Evolutionary conservation across 2,888 invertebrate genomes (phyloP), one percentile per base, ranked within the genome.

Genomic region (Ectemnius cavifrons): DNA sequence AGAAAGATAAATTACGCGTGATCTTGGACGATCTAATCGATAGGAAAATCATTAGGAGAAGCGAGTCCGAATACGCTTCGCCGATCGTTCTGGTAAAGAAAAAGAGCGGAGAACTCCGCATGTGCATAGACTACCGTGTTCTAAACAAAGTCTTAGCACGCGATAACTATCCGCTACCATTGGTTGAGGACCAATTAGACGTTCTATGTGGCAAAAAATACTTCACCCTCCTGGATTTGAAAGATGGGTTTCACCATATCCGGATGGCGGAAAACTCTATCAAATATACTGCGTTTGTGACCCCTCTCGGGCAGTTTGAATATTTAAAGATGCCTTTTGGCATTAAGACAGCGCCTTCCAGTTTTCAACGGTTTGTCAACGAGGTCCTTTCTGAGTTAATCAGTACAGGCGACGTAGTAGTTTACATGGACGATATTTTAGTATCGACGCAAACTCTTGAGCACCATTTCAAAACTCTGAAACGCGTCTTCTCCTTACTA

Each of bases 351-450:
- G 68, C 62, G 0, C 68, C 62, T 11, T 18, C 47, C 5, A 20
- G n/a, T 1, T 68, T 68, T 47, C 68, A 63, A 28, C 37, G 58
- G 1, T 60, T 16, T 27, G 47, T 66, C 20, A 66, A 59, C 47
- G 16, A 23, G 47, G 23, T 59, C 27, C 16, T 60, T 2, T n/a
- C 0, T 2, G 16, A 20, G 8, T 47, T 49, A 6, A 59, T 28
- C 14, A 27, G 11, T 6, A 16, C 60, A 6, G 61, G 61, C 2
- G 59, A 47, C 20, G 23, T 59, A 4, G 46, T 18, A 0, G 47
- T 71, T 3, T 80, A 78, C 46, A 64, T 80, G 63, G 77, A 78
- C 20, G 78, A 78, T 58, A 58, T 77, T 6, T 27, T 80, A 4
- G 47, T 80, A 0, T 77, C 80, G 0, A 78, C 76, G 0, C 18